These are phyloP conservation scores for Balanococcus diminutus DNA, from an alignment of 2,888 invertebrate species.

Conservation along the genomic window DNA sequence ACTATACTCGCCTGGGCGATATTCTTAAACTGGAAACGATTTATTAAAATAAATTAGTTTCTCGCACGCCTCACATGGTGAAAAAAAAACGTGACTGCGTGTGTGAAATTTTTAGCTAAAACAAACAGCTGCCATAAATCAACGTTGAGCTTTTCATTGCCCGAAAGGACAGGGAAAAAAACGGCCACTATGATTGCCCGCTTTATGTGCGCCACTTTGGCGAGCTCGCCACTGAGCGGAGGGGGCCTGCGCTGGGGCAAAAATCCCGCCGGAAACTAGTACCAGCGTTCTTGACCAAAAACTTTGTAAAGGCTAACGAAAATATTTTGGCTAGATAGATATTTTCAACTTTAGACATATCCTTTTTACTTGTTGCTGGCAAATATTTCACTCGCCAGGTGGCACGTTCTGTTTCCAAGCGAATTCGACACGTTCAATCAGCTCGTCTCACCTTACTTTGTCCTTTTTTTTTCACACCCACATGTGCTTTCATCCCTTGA, in stretches of 20 bases:
- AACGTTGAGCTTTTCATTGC: constrained; percentile 28
- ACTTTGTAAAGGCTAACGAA: constrained; percentile 15
- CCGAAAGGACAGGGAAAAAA: constrained; percentile 10
- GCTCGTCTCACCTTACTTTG: neutral
- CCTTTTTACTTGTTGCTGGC: constrained; percentile 32
- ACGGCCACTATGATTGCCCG: constrained; percentile 26
- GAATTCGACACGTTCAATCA: constrained; percentile 33
- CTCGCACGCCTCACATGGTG: neutral
- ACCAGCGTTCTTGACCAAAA: constrained; percentile 29
- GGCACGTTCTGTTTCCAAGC: neutral
- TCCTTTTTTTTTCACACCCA: neutral
- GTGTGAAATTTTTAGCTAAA: constrained; percentile 35
- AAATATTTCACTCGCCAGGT: constrained; percentile 39
- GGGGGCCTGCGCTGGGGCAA: neutral
- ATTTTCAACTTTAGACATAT: constrained; percentile 34
- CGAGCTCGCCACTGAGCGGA: neutral
- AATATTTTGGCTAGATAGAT: constrained; percentile 41
- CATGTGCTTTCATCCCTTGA: neutral
- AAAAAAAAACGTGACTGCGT: constrained; percentile 12
- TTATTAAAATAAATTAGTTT: constrained; percentile 44
- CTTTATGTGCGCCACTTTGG: neutral
- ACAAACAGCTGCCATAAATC: constrained; percentile 39
- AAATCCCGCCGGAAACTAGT: constrained; percentile 6
- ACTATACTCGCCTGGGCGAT: neutral
- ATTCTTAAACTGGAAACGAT: constrained; percentile 34